Percentiles rank a stretch among this genome's conserved stretches.
Conservation (phyloP, 2,888 invertebrate genomes). For the Aplocera efformata region DNA sequence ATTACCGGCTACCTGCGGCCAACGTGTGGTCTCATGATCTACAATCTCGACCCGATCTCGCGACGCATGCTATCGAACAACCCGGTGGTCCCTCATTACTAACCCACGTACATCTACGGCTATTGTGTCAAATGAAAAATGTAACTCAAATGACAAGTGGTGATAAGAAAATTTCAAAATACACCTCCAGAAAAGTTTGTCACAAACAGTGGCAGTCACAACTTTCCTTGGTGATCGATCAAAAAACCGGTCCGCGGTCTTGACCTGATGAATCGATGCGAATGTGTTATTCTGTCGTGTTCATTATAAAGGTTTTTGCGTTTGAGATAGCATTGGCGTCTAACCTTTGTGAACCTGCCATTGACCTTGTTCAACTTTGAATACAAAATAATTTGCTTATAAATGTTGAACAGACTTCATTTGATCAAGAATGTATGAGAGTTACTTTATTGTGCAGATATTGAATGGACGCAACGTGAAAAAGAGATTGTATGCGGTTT, state of each 20-base stretch:
- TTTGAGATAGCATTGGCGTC: conserved; percentile 27
- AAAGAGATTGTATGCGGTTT: too few species aligned
- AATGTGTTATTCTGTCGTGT: conserved; percentile 47
- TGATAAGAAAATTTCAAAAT: conserved; percentile 58
- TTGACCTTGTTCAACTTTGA: conserved; percentile 29
- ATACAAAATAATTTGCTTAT: conserved; percentile 27
- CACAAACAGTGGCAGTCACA: conserved; percentile 21
- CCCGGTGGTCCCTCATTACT: conserved; percentile 77
- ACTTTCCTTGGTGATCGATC: conserved; percentile 61
- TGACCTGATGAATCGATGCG: conserved; percentile 41
- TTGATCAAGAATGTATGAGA: conserved; percentile 12
- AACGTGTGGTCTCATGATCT: conserved; percentile 75
- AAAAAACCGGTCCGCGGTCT: conserved; percentile 51
- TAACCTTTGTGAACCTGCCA: conserved; percentile 31
- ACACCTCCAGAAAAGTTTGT: conserved; percentile 24
- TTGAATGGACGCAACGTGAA: background rate
- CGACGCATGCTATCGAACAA: conserved; percentile 65
- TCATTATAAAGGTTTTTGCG: conserved; percentile 39
- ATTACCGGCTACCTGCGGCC: conserved; percentile 75
- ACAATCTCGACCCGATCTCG: conserved; percentile 72
- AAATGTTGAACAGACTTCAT: conserved; percentile 18
- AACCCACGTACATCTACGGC: conserved; percentile 58
- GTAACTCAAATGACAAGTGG: conserved; percentile 68
- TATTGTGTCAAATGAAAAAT: conserved; percentile 74
- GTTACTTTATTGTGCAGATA: background rate